Evolutionary conservation across 2,113 vertebrate genomes (phyloP).

Genomic region (Pristiophorus japonicus): DNA sequence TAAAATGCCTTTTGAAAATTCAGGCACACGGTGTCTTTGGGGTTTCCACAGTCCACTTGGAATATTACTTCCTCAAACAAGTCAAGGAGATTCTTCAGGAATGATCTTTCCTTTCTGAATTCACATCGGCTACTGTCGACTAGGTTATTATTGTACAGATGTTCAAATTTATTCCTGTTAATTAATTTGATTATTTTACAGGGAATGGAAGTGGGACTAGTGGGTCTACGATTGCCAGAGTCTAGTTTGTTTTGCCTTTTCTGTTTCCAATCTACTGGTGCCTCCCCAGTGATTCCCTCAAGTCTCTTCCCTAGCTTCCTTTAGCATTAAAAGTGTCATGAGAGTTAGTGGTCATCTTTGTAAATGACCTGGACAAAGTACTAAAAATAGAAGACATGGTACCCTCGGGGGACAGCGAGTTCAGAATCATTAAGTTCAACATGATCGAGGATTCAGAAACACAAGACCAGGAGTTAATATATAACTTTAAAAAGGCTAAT

Average conservation of each 20-base stretch:
- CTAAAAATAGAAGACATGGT: not conserved
- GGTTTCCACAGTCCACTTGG: not conserved
- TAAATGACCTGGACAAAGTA: not conserved
- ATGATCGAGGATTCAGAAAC: not conserved
- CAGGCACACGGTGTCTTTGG: not conserved
- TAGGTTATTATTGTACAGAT: not conserved
- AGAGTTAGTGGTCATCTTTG: not conserved
- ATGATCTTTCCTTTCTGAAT: no score
- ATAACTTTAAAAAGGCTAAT: not conserved
- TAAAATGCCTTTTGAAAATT: not conserved
- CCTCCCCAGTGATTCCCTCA: not conserved
- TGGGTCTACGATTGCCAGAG: not conserved
- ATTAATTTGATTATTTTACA: not conserved
- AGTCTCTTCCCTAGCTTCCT: not conserved
- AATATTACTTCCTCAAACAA: not conserved
- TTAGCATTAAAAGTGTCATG: not conserved
- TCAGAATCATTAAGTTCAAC: not conserved
- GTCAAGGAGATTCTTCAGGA: no score
- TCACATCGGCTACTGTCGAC: no score
- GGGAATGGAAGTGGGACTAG: not conserved
- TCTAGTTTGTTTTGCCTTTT: not conserved
- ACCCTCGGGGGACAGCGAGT: not conserved
- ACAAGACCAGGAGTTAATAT: not conserved
- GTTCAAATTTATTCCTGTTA: not conserved
- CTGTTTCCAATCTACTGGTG: not conserved